Base-by-base conservation (phyloP, 2,888 invertebrate species). In the Acronicta leporina region DNA sequence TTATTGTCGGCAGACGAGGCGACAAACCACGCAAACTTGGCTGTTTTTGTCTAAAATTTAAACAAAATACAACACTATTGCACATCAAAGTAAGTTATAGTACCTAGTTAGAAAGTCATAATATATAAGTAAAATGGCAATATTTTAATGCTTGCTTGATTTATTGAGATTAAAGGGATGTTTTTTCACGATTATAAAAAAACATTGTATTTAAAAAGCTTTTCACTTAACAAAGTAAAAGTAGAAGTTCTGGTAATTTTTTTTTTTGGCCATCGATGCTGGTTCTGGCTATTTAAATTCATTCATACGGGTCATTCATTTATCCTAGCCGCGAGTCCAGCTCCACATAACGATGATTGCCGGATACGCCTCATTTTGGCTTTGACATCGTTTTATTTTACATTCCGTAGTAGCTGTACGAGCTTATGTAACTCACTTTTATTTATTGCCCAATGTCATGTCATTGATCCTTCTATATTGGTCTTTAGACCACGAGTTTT, bases 1-100 rank as follows among this genome's bases (percentile, higher is more conserved):
- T 77, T 83, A 84, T 89, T 89, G 87, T 89, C 85, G 69, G 77
- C 89, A 89, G 89, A 88, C 76, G 84, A 80, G 79, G 87, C 80
- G 84, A 79, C 76, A 73, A 75, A 70, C 73, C 63, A 77, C 81
- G 74, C 81, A 79, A 81, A 77, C 80, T 84, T 80, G 81, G 87
- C 86, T 79, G 85, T 83, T 78, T 81, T 82, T 77, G 73, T 75
- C 73, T 83, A 81, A 81, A 82, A 82, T 72, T 77, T 68, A 77
- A 75, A 74, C 76, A 82, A 84, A 80, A 82, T 77, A 82, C 80
- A 77, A 78, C 80, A 80, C 80, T 73, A 81, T 82, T 82, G 84
- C 84, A 84, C 80, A 82, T 66, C 77, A 89, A 87, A 86, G 88
- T 89, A 89, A 89, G 88, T 88, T 68, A n/a, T 62, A 44, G 45